Conservation (phyloP, 2,797 vertebrate genomes). For the Gobio occitaniae region DNA sequence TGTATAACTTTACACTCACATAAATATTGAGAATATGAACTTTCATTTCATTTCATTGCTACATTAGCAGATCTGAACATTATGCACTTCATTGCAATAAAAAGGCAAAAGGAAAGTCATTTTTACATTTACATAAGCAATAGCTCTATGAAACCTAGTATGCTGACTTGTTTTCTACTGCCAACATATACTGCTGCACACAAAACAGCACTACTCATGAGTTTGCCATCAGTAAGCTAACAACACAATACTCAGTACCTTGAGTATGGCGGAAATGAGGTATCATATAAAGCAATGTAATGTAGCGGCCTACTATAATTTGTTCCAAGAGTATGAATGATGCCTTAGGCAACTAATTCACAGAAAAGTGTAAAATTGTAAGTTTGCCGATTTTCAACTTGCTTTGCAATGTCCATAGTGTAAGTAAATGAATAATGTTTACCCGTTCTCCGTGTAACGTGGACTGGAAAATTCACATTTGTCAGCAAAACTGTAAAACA, state of each 20-base stretch:
- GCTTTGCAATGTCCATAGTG: no score
- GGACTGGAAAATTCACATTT: no score
- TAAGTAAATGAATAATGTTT: no score
- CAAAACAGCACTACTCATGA: neutral
- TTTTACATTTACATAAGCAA: conserved; percentile 6
- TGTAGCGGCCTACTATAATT: neutral
- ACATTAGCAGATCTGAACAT: conserved; percentile 11
- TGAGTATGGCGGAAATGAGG: neutral
- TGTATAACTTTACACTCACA: neutral
- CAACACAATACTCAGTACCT: no score
- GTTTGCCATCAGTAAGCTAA: neutral
- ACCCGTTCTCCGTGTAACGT: no score
- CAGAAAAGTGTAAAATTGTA: neutral
- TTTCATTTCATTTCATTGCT: neutral
- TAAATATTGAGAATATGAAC: neutral
- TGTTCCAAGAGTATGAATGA: neutral
- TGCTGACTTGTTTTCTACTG: neutral
- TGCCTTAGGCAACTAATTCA: neutral
- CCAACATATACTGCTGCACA: neutral
- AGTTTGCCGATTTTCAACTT: neutral
- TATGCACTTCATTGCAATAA: conserved; percentile 10
- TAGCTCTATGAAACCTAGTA: neutral
- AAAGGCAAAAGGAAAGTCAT: neutral
- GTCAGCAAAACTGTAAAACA: no score
- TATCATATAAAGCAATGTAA: neutral